phyloP scores from a whole-genome alignment of 2,113 vertebrate species.

The Circaetus gallicus region DNA sequence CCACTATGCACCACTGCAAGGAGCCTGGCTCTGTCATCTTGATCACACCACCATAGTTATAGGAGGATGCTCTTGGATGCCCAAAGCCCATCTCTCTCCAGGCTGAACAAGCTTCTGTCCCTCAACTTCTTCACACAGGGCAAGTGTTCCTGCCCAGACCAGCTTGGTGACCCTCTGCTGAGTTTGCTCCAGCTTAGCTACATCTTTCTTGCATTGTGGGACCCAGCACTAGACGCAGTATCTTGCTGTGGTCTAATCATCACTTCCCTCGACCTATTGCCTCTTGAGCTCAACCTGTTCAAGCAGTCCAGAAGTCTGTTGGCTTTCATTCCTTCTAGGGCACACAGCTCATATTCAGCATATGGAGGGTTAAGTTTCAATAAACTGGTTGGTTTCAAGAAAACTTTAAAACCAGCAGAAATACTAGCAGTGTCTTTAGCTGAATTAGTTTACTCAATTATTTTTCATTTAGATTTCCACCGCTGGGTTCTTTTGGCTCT shows the following conservation, averaged over 20 bases:
- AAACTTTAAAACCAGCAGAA: background rate
- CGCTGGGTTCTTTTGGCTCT: background rate
- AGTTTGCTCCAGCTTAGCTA: background rate
- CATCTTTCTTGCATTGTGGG: background rate
- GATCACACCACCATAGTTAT: background rate
- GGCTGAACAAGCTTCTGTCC: background rate
- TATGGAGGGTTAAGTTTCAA: background rate
- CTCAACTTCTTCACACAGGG: background rate
- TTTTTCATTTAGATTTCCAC: background rate
- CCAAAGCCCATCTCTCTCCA: background rate
- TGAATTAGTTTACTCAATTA: background rate
- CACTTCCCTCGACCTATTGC: background rate
- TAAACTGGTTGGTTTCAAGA: background rate
- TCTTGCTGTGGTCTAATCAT: background rate
- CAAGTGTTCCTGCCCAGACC: background rate
- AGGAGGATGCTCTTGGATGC: background rate
- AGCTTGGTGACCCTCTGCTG: background rate
- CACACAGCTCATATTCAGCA: background rate
- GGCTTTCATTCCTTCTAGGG: background rate
- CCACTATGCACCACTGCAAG: background rate
- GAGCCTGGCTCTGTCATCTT: background rate
- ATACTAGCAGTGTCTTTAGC: background rate
- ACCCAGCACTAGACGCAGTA: fast-evolving
- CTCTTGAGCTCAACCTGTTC: background rate
- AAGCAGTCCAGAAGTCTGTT: background rate